These are phyloP conservation scores for Plebejus melissa DNA, from an alignment of 2,888 invertebrate species.

Conservation along the genomic window DNA sequence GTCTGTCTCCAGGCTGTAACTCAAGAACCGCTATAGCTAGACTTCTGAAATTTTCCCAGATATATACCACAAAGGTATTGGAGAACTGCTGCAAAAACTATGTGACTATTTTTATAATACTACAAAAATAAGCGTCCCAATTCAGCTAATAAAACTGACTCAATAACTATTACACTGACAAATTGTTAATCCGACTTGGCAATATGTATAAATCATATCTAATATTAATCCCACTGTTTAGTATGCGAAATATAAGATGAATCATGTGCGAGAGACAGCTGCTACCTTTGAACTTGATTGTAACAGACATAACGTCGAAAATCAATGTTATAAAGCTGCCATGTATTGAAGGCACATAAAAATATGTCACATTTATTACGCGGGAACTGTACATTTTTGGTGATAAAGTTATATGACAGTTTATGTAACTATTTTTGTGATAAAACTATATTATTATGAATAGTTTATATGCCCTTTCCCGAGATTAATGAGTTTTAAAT, in stretches of 20 bases:
- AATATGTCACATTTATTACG: too few relatives aligned
- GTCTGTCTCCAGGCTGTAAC: too few relatives aligned
- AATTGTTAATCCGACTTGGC: background rate
- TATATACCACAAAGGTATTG: too few relatives aligned
- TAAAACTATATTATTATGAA: too few relatives aligned
- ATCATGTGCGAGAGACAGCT: background rate
- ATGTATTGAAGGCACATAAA: too few relatives aligned
- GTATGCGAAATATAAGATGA: background rate
- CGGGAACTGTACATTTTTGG: too few relatives aligned
- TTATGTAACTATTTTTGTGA: too few relatives aligned
- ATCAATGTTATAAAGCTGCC: background rate
- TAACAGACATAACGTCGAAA: background rate
- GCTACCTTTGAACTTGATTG: background rate
- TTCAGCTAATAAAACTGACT: background rate
- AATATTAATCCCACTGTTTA: background rate
- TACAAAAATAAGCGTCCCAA: background rate
- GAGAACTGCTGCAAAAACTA: background rate
- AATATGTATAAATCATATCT: slow-evolving; percentile 5
- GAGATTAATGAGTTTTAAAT: too few relatives aligned
- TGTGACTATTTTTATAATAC: background rate
- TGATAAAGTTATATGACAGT: too few relatives aligned
- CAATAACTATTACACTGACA: slow-evolving; percentile 1
- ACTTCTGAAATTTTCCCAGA: too few relatives aligned
- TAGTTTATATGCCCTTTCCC: too few relatives aligned
- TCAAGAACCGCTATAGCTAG: too few relatives aligned